Base-by-base conservation (phyloP, 2,888 invertebrate species). In the Scaptomyza polygonia region DNA sequence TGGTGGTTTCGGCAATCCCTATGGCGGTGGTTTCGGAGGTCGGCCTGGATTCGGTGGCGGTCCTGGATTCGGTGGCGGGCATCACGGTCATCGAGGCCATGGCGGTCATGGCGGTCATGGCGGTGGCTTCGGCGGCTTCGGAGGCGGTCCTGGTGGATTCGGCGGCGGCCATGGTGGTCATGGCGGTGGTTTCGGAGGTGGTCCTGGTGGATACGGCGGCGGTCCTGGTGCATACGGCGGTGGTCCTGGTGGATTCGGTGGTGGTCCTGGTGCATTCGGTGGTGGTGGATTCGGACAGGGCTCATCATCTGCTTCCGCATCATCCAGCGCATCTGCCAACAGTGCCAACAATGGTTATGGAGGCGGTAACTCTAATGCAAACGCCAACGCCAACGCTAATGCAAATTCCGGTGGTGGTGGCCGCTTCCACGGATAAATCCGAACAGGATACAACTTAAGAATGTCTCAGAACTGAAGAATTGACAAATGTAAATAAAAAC, bases 401-500 rank as follows among this genome's bases (percentile, higher is more conserved):
- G 11, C 30, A 9, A 8, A 30, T 0, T 1, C 5, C 7, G 36
- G 36, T n/a, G 36, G 34, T 0, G 16, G 16, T 8, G 36, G 36
- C 1, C 9, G 2, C 21, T 45, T 34, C 58, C 36, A 49, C 25
- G 62, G 76, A 7, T 79, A 76, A 29, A 63, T 9, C 8, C 34
- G 9, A 21, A 9, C 27, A 44, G 18, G 8, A 43, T 44, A 0
- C 16, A 25, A 53, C n/a, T 30, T 44, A 32, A 43, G n/a, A 36
- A 54, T 48, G 9, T 52, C 16, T 44, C 42, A 34, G 64, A 57
- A 40, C 39, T 40, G 4, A 71, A 36, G 11, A 47, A 27, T 14
- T 42, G 61, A 67, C 36, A 16, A 54, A 43, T 63, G 34, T 47
- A 39, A 83, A 72, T 77, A 74, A 72, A 68, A 75, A 29, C 52